Evolutionary conservation across 2,113 vertebrate genomes (phyloP), one percentile per base, ranked within the genome.

Genomic region (Symphodus melops): DNA sequence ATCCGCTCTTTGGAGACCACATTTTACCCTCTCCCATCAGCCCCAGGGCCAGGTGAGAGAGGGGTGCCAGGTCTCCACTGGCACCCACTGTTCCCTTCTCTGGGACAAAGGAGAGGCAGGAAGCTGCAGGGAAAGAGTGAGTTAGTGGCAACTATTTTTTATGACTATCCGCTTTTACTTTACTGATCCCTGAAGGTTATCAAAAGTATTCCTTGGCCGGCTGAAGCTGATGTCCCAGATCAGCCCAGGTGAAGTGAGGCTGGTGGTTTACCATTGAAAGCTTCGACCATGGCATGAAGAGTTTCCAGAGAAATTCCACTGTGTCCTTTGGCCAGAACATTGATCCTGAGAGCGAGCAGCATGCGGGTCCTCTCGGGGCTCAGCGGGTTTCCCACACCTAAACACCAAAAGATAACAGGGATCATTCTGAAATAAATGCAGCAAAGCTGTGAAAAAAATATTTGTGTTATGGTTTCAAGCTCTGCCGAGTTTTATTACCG

Each of bases 1-100:
- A 99, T 64, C 98, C 98, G 51, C 98, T 99, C 91, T 97, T 99
- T 0, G 98, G 98, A 16, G 98, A 99, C 98, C 98, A 99, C 98
- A 99, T 99, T 94, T 97, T 98, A 13, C 98, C 98, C 90, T 99
- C 98, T 88, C 98, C 98, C 88, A 97, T 98, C 49, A 99, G 91
- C 48, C 98, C 98, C 33, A 99, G 92, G 23, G 97, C 96, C 77
- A 99, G 95, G 86, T 99, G 98, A 81, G 98, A 96, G 51, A 99
- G 96, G 0, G 98, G 98, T 0, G 98, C 97, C 12, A 99, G 95
- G 83, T 99, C 98, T 91, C 98, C 98, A 0, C 98, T 99, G 66
- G 98, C 98, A 70, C 98, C 97, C 41, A 99, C 98, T 0, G 97
- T 98, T 25, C 98, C 98, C 85, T 99, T 99, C 91, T 99, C 97